phyloP scores from a whole-genome alignment of 2,888 invertebrate species.

The Prenolepis imparis region DNA sequence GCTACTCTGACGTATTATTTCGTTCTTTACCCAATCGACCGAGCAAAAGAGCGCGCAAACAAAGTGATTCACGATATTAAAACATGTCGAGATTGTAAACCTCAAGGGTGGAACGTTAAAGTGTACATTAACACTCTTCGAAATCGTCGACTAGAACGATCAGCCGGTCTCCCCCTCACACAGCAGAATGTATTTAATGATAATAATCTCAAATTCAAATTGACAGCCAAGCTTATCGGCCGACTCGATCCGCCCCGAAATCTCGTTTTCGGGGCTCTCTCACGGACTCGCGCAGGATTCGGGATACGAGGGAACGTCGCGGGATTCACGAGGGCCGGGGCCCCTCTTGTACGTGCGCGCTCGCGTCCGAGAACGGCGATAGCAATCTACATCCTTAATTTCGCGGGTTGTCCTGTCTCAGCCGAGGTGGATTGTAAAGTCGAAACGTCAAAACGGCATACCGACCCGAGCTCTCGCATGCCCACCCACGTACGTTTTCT shows the following conservation, averaged over 20 bases:
- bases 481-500: constrained; percentile 68
- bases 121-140: constrained; percentile 33
- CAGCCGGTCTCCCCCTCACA: neutral
- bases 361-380: constrained; percentile 65
- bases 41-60: constrained; percentile 32
- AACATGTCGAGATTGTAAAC: constrained; percentile 39
- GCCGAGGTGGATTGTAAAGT: constrained; percentile 73
- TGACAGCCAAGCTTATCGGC: constrained; percentile 51
- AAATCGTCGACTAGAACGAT: constrained; percentile 31
- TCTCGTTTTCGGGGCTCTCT: constrained; percentile 24
- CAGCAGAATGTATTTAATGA: constrained; percentile 39
- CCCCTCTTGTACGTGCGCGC: constrained; percentile 47
- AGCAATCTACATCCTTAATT: constrained; percentile 78
- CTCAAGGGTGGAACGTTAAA: constrained; percentile 28
- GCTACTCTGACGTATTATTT: constrained; percentile 11
- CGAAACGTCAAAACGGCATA: constrained; percentile 78
- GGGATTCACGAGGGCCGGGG: constrained; percentile 65
- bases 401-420: constrained; percentile 73
- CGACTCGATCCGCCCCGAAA: constrained; percentile 51
- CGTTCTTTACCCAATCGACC: neutral
- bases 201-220: constrained; percentile 57
- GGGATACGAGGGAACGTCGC: constrained; percentile 45
- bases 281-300: constrained; percentile 52
- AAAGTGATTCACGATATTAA: constrained; percentile 53
- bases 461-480: constrained; percentile 60